These are phyloP conservation scores for Agapostemon virescens DNA, from an alignment of 2,888 invertebrate species.

Conservation along the genomic window DNA sequence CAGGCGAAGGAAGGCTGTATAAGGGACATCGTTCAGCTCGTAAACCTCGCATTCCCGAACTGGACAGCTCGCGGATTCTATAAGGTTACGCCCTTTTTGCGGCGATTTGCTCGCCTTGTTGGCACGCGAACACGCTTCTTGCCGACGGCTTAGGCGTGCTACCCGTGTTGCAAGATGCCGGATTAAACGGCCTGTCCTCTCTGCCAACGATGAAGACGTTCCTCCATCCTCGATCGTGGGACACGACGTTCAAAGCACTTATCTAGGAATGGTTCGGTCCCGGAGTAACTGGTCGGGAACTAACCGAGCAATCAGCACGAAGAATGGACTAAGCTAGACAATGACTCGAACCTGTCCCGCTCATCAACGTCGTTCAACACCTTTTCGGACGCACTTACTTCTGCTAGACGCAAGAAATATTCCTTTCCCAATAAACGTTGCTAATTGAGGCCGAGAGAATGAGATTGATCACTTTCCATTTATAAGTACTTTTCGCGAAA, in stretches of 20 bases:
- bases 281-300: background rate
- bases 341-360: constrained; percentile 7
- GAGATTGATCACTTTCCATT: too few species aligned
- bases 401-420: too few species aligned
- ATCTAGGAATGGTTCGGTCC: constrained; percentile 19
- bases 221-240: constrained; percentile 12
- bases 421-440: too few species aligned
- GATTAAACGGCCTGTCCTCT: constrained; percentile 52
- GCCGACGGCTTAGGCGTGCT: constrained; percentile 44
- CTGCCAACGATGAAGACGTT: constrained; percentile 45
- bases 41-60: constrained; percentile 68
- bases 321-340: background rate
- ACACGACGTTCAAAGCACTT: constrained; percentile 17
- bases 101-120: constrained; percentile 52
- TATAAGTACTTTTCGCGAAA: too few species aligned
- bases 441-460: too few species aligned
- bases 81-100: constrained; percentile 69
- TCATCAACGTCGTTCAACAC: too few species aligned
- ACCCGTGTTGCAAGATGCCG: constrained; percentile 37
- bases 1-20: background rate
- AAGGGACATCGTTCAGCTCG: constrained; percentile 18
- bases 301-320: background rate
- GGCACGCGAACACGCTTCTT: constrained; percentile 59
- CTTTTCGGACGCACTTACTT: too few species aligned
- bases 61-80: constrained; percentile 68